phyloP scores from a whole-genome alignment of 1,140 invertebrate genomes.

The Planococcus citri region DNA sequence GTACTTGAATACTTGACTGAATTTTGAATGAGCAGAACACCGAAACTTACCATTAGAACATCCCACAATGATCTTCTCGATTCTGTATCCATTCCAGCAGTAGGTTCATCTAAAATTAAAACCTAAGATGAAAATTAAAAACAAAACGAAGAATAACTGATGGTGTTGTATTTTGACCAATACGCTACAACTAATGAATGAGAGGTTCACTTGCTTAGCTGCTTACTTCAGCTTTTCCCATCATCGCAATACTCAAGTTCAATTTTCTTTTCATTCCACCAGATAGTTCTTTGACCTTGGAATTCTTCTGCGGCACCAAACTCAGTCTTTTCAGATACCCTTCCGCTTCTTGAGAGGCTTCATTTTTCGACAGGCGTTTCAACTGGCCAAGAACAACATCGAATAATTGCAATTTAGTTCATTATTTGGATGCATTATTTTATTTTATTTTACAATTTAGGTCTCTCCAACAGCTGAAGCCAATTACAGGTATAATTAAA shows the following conservation, averaged over 20 bases:
- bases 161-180: not conserved
- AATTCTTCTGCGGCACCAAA: not conserved
- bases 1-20: too few relatives aligned
- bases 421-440: too few relatives aligned
- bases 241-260: constrained; percentile 64
- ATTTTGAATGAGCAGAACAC: not conserved
- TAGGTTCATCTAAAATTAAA: constrained; percentile 69
- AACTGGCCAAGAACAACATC: too few relatives aligned
- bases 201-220: not conserved
- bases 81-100: constrained; percentile 89
- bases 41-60: constrained; percentile 38
- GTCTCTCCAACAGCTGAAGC: too few relatives aligned
- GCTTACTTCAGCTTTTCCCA: constrained; percentile 41
- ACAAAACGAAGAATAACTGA: constrained; percentile 27
- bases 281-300: constrained; percentile 42
- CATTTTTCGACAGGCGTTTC: not conserved
- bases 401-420: too few relatives aligned
- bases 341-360: not conserved
- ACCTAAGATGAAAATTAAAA: constrained; percentile 22
- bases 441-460: too few relatives aligned
- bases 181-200: not conserved
- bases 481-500: too few relatives aligned
- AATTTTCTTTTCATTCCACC: constrained; percentile 78
- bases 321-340: not conserved
- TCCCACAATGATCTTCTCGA: constrained; percentile 84